These are phyloP conservation scores for Aythya baeri DNA, from an alignment of 2,113 vertebrate species.

Conservation along the genomic window DNA sequence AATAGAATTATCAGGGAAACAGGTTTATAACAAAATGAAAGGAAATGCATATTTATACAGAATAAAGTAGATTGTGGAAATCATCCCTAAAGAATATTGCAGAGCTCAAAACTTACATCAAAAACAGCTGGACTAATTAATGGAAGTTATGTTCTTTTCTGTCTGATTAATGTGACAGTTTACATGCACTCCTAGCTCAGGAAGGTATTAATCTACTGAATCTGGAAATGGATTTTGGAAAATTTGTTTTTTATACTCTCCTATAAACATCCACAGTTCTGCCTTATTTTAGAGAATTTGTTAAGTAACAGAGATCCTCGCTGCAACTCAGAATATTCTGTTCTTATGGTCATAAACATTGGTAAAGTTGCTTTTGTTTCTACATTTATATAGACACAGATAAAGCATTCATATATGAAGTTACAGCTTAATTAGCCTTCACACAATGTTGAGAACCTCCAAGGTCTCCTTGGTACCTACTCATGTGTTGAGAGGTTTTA, in stretches of 20 bases:
- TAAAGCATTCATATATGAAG: not conserved
- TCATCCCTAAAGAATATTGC: not conserved
- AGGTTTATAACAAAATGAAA: not conserved
- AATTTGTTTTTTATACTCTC: not conserved
- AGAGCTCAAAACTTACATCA: not conserved
- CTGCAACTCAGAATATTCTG: not conserved
- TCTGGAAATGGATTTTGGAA: not conserved
- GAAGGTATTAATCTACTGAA: not conserved
- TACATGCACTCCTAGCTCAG: not conserved
- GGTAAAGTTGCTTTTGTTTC: not conserved
- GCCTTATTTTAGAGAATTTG: not conserved
- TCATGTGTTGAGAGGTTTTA: not conserved
- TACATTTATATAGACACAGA: not conserved
- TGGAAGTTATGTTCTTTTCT: not conserved
- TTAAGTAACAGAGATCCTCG: not conserved
- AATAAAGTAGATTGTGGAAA: not conserved
- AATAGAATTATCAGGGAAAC: not conserved
- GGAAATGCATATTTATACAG: not conserved
- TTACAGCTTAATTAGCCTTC: not conserved
- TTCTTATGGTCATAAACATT: not conserved
- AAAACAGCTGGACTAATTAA: not conserved
- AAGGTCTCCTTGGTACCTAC: not conserved
- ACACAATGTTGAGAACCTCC: not conserved
- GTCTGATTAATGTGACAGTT: not conserved
- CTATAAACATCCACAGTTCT: not conserved